Base-by-base conservation (phyloP, 2,113 vertebrate species). In the Eurypyga helias region DNA sequence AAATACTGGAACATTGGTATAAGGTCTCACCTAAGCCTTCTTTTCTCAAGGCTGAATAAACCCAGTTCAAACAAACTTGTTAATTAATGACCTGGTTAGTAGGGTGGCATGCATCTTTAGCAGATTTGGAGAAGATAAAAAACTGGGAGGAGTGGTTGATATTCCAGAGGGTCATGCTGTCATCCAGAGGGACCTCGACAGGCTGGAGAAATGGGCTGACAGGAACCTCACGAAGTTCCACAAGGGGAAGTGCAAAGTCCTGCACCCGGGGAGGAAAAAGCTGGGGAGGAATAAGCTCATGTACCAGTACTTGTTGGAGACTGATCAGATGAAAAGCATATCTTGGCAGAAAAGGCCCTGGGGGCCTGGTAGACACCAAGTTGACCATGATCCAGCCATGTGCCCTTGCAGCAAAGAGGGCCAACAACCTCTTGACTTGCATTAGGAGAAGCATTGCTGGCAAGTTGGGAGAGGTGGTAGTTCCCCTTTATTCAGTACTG, bases 41-140 rank as follows among this genome's bases (percentile, higher is more conserved):
- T 41, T 41, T 41, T 41, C 41, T 41, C 41, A 41, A 41, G 41
- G 41, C 41, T 41, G 41, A 12, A 41, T 41, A 41, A 41, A 41
- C 41, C 41, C 41, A 41, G 41, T 41, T 41, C 41, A 41, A 41
- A 41, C 41, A 41, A 41, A 41, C 41, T 41, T 7, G 5, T 52
- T 24, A 62, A 18, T 33, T 73, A 69, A 43, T 71, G 7, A 31
- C 9, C 5, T 36, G 14, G 2, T 6, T 64, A 10, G n/a, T 0
- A 0, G 4, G 6, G 11, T 26, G 62, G 16, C 69, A 9, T 2
- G 2, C 28, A 55, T 4, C 20, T 18, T 54, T n/a, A 81, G 13
- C 10, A 67, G 77, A 26, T 33, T 7, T 55, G 65, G 20, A 60
- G 52, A 41, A 41, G 43, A 16, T 41, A n/a, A 20, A 67, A 34